Percentiles rank a stretch among this genome's conserved stretches.
phyloP scores from a whole-genome alignment of 2,113 vertebrate genomes.

The Helogale parvula region DNA sequence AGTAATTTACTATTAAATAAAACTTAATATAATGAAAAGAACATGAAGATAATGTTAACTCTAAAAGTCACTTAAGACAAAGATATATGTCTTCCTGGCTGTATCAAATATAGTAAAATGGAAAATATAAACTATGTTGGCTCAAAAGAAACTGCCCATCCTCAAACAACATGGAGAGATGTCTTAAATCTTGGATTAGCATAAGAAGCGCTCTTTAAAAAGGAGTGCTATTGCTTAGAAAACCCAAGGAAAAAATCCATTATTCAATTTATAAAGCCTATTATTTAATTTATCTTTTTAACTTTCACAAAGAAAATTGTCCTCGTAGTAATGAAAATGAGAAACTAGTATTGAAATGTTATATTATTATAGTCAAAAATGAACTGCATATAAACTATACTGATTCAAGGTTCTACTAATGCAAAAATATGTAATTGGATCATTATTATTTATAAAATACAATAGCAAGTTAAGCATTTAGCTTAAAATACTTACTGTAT shows the following conservation, averaged over 20 bases:
- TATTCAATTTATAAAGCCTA: conserved; percentile 34
- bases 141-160: not conserved
- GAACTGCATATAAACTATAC: conserved; percentile 50
- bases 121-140: not conserved
- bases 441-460: conserved; percentile 70
- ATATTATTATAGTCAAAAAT: conserved; percentile 47
- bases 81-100: not conserved
- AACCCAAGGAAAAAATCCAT: not conserved
- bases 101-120: not conserved
- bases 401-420: not conserved
- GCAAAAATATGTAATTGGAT: conserved; percentile 56
- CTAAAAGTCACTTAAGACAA: not conserved
- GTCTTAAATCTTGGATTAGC: not conserved
- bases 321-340: conserved; percentile 52
- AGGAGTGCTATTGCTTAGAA: not conserved
- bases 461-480: conserved; percentile 51
- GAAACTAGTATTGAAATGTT: conserved; percentile 40
- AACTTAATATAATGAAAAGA: conserved; percentile 1
- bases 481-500: conserved; percentile 43
- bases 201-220: conserved; percentile 29
- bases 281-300: conserved; percentile 60
- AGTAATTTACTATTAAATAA: conserved; percentile 37
- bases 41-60: not conserved
- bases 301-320: conserved; percentile 37
- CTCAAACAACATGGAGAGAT: not conserved